Conservation (phyloP, 1,140 invertebrate genomes). For the Ooceraea biroi region DNA sequence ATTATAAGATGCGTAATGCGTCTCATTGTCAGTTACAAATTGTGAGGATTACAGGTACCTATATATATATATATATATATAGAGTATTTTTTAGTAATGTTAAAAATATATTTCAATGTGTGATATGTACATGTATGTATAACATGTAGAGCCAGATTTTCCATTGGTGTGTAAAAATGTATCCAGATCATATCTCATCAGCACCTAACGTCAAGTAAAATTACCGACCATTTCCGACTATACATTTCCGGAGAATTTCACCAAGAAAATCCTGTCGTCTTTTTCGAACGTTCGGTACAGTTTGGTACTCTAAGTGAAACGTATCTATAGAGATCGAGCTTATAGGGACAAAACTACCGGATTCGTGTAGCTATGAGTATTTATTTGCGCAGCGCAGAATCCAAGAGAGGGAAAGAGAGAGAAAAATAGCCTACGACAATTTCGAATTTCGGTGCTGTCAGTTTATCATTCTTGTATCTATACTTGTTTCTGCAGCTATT, state of each 20-base stretch:
- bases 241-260: constrained; percentile 34
- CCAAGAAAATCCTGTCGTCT: constrained; percentile 55
- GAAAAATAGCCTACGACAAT: constrained; percentile 5
- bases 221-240: constrained; percentile 27
- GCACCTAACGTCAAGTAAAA: constrained; percentile 10
- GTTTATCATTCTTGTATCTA: constrained; percentile 29
- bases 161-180: background rate
- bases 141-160: background rate
- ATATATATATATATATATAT: too few relatives aligned
- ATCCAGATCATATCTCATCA: background rate
- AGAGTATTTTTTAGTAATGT: too few relatives aligned
- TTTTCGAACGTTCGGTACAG: constrained; percentile 52
- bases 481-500: constrained; percentile 17
- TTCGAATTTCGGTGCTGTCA: constrained; percentile 34
- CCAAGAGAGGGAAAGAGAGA: constrained; percentile 22
- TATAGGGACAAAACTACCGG: constrained; percentile 66
- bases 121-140: too few relatives aligned
- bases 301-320: constrained; percentile 64
- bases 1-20: background rate
- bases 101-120: too few relatives aligned
- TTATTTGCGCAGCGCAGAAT: constrained; percentile 60
- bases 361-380: constrained; percentile 50
- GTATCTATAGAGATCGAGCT: constrained; percentile 48
- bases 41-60: too few relatives aligned
- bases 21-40: background rate